Base-by-base conservation (phyloP, 2,888 invertebrate species). In the Reticulitermes lucifugus region DNA sequence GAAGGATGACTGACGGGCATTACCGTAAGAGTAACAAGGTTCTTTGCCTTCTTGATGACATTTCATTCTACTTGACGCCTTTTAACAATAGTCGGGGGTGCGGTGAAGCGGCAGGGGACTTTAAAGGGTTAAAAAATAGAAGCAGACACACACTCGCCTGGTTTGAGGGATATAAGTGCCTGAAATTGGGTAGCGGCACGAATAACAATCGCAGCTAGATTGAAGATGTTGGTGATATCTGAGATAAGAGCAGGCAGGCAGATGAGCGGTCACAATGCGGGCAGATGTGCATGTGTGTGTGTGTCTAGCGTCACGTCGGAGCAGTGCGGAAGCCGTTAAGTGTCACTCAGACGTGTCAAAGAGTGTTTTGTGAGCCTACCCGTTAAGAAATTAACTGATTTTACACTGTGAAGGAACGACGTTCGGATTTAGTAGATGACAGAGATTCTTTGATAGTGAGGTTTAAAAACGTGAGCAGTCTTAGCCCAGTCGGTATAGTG, bases 161-260 rank as follows among this genome's bases (percentile, higher is more conserved):
- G 81, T 43, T 81, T 81, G 81, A 5, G 65, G 43, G 41, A 70
- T 70, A 81, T 46, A 81, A 81, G 81, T 46, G 70, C 43, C 46
- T 25, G n/a, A 81, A 81, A 65, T 81, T 65, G 81, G 81, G 70
- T 81, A 51, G 21, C 75, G 25, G 77, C 65, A 41, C 22, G 29
- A 75, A 75, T 60, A 75, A 85, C 85, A 85, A 85, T 73, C 29
- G 43, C 18, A 6, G 18, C 18, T 73, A 71, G 85, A 85, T 59
- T 85, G 85, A 85, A 85, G 85, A 85, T 85, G 82, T 41, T 80
- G 22, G 29, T 1, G 82, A 82, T 82, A 70, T 41, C 70, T 59
- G 43, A 65, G 70, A 71, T 43, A 70, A 65, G 81, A 25, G 21
- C 70, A 25, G 81, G 46, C 51, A 12, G 35, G 81, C 81, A 60